phyloP scores from a whole-genome alignment of 2,113 vertebrate species.

The Elachura formosa region DNA sequence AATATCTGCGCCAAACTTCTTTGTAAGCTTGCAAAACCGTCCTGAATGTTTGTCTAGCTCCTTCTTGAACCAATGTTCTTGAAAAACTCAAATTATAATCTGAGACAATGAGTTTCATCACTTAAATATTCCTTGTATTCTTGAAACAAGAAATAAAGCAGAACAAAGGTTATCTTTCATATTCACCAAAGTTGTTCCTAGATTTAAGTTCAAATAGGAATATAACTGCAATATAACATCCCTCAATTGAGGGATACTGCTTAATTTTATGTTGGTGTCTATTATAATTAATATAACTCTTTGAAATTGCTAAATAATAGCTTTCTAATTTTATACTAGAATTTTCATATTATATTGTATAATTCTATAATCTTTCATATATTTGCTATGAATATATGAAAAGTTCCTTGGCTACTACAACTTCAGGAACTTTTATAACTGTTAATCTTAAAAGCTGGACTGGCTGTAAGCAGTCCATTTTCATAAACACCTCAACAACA shows the following conservation, averaged over 20 bases:
- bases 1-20: background rate
- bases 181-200: background rate
- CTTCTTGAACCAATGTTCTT: background rate
- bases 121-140: background rate
- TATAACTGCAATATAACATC: background rate
- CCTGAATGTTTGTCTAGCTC: background rate
- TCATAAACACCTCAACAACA: background rate
- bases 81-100: background rate
- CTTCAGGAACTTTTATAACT: background rate
- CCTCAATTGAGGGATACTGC: background rate
- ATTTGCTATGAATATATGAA: background rate
- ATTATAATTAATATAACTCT: background rate
- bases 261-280: background rate
- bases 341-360: background rate
- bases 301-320: background rate
- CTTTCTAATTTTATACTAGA: background rate
- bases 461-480: background rate
- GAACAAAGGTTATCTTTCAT: background rate
- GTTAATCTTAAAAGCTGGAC: background rate
- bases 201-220: background rate
- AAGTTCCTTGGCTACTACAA: background rate
- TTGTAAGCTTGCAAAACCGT: background rate
- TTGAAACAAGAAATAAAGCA: background rate
- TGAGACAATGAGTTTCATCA: background rate
- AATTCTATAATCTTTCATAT: background rate